Base-by-base conservation (phyloP, 2,888 invertebrate genomes). In the Drosophila multiciliata region DNA sequence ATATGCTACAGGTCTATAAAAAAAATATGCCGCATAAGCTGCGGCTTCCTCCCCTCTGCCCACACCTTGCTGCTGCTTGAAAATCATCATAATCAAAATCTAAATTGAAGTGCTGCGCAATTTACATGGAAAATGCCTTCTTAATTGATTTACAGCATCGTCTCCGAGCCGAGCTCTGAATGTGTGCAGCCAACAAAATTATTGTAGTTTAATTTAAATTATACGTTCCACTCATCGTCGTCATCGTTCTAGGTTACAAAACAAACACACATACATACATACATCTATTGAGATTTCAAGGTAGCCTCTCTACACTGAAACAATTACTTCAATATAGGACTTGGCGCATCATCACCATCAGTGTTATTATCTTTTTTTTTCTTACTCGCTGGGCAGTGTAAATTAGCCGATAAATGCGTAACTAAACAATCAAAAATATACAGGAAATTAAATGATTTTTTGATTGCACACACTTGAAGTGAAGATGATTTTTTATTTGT, bases 401-500 rank as follows among this genome's bases (percentile, higher is more conserved):
- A 87, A 87, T 87, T 87, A 87, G 87, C 87, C 80, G 82, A 55
- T 63, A 70, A 76, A 69, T 73, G 69, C 58, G 69, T 67, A 76
- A 45, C 65, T 64, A 53, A 55, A 42, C 54, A 17, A 59, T 23
- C n/a, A 48, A 62, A 66, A 29, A 55, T 64, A 84, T 89, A 76
- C 79, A 75, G 83, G 84, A 85, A 87, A 84, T 87, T 89, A 87
- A 87, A 86, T 89, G 87, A 70, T 69, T 75, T 89, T 87, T 89
- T 86, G 79, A 78, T 78, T 75, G 71, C 65, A 53, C 38, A 62
- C 40, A 48, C 66, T 53, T 53, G 36, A 73, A 64, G 78, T 66
- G 74, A 73, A 82, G 63, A 58, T 45, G 65, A 69, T 67, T 86
- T n/a, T 23, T 73, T 52, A 52, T 66, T 66, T 64, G 32, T 1